phyloP scores from a whole-genome alignment of 2,113 vertebrate species.

The Sturnus vulgaris region DNA sequence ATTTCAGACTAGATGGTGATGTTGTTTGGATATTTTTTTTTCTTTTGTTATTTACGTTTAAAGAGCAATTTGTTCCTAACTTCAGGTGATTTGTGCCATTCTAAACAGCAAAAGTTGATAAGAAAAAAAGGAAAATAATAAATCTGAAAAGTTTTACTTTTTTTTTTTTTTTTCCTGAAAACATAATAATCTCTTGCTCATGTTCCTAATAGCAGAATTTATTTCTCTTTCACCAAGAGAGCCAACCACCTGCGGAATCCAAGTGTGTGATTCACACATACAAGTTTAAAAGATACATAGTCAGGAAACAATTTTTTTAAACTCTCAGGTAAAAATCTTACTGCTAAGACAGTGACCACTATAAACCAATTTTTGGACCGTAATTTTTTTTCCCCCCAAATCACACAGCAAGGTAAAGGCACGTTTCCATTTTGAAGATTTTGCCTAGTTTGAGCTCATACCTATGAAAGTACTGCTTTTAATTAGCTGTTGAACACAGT shows the following conservation, averaged over 20 bases:
- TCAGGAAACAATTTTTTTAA: not conserved
- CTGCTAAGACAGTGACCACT: not conserved
- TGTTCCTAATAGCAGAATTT: not conserved
- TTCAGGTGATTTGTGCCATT: not conserved
- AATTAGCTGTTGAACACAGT: not conserved
- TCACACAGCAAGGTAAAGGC: not conserved
- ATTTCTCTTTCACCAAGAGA: not conserved
- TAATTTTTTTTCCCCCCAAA: not conserved
- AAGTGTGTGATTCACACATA: not conserved
- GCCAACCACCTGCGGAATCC: not conserved
- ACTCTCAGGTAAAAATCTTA: rapidly evolving
- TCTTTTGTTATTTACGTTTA: not conserved
- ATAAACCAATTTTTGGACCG: rapidly evolving
- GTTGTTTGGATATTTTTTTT: not conserved
- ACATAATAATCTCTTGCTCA: not conserved
- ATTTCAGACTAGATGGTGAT: not conserved
- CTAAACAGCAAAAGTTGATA: not conserved
- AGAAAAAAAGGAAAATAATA: rapidly evolving
- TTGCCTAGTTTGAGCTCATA: not conserved
- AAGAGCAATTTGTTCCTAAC: not conserved
- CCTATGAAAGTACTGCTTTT: not conserved
- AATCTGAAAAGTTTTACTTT: not conserved
- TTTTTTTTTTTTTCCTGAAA: not conserved
- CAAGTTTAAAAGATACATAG: not conserved
- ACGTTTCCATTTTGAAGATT: not conserved